Percentiles rank a stretch among this genome's conserved stretches.
Evolutionary conservation across 2,888 invertebrate species (phyloP).

Genomic region (Eupithecia insigniata): DNA sequence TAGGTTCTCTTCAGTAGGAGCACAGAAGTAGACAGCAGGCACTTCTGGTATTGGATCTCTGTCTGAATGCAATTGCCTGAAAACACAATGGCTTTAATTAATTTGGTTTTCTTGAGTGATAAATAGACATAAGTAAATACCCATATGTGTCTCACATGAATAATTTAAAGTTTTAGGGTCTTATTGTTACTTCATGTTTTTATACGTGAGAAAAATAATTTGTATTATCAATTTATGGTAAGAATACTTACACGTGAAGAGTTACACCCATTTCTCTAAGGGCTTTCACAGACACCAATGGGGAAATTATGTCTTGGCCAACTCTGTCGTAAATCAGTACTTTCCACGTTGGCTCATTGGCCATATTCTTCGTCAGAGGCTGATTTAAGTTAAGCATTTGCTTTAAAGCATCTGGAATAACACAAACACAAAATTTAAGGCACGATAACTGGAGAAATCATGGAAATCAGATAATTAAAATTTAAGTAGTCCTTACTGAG

Average conservation of each 20-base stretch:
- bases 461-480: conserved; percentile 7
- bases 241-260: conserved; percentile 93
- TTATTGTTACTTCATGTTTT: background rate
- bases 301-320: conserved; percentile 99
- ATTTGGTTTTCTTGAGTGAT: background rate
- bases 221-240: background rate
- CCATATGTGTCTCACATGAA: background rate
- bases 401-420: conserved; percentile 91
- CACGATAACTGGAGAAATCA: conserved; percentile 17
- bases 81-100: conserved; percentile 37
- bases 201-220: background rate
- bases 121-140: background rate
- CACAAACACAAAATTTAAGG: background rate
- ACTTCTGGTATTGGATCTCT: conserved; percentile 98
- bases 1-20: conserved; percentile 97
- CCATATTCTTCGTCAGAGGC: conserved; percentile 88
- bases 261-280: conserved; percentile 98
- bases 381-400: conserved; percentile 98
- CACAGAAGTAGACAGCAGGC: conserved; percentile 98
- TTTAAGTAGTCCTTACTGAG: conserved; percentile 82
- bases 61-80: conserved; percentile 93
- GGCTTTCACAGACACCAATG: conserved; percentile 97
- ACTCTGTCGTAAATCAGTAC: conserved; percentile 97
- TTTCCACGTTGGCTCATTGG: conserved; percentile 97
- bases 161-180: background rate